Conservation (phyloP, 2,113 vertebrate genomes). For the Lynx canadensis region DNA sequence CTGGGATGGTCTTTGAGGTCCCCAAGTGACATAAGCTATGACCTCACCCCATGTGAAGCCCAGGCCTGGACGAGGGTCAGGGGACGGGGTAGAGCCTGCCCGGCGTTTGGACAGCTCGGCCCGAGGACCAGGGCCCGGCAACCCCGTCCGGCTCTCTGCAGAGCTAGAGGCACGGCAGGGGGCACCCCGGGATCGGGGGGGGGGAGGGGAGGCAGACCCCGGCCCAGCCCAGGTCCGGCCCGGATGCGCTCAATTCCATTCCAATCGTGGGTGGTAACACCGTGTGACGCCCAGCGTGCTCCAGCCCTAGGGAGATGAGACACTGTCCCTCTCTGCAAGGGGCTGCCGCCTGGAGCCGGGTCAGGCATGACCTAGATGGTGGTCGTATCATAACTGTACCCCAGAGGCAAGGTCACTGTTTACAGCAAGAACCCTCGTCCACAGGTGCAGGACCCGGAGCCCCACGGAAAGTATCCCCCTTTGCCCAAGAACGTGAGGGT, state of each 20-base stretch:
- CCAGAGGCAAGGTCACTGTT: not conserved
- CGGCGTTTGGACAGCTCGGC: not conserved
- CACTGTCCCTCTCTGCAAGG: accelerated
- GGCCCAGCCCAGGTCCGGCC: accelerated
- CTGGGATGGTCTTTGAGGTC: not conserved
- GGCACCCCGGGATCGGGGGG: not conserved
- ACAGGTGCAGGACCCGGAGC: not conserved
- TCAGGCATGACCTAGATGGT: not conserved
- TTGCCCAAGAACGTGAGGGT: not conserved
- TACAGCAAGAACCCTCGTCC: not conserved
- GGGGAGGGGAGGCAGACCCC: not conserved
- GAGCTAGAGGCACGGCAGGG: not conserved
- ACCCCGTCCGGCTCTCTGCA: not conserved
- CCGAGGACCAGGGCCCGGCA: accelerated
- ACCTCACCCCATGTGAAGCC: not conserved
- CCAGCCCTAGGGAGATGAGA: too few relatives aligned
- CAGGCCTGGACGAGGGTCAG: not conserved
- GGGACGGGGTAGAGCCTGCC: not conserved
- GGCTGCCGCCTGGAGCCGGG: accelerated
- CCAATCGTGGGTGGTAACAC: accelerated
- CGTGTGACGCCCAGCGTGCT: accelerated
- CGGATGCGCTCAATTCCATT: not conserved
- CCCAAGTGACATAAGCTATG: not conserved
- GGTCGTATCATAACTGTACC: accelerated
- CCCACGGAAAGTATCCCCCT: not conserved